Evolutionary conservation across 2,113 vertebrate genomes (phyloP), one percentile per base, ranked within the genome.

Genomic region (Condylura cristata): DNA sequence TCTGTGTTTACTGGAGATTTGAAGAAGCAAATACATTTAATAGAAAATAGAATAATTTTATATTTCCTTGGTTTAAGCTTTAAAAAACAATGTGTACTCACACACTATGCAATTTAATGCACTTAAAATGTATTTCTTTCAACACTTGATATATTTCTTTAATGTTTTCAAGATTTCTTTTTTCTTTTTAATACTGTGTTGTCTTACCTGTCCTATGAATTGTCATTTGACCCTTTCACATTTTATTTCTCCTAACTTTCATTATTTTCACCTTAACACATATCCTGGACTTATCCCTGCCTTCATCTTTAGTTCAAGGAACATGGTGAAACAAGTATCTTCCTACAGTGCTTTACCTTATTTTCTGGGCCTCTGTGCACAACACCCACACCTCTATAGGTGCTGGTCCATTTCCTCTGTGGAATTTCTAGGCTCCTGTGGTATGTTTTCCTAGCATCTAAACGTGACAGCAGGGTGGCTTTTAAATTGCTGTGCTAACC

Each of bases 291-390:
- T 97, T 89, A 78, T 30, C 89, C 91, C 39, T 81, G 66, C 90
- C 92, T 96, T 90, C 96, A 90, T 98, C 96, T 98, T 97, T 97
- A 98, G 97, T 98, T 98, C 97, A 97, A 97, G 98, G 96, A 97
- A 97, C 96, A 96, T 96, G 96, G 87, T 98, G 98, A 97, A 97
- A 98, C 96, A 97, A 97, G 97, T 98, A 78, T 94, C 97, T 98
- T 95, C 98, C 98, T 97, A 97, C 97, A 98, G 96, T 98, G 86
- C 96, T 98, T 98, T 98, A 95, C 96, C 89, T 98, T 98, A 94
- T 97, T 98, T 98, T 98, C 97, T 98, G 98, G 97, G 98, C 97
- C 97, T 98, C 97, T 98, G 88, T 98, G 97, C 98, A 98, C 98
- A 98, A 97, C 97, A 96, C 89, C 96, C 85, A 92, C 93, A 97